Evolutionary conservation across 2,888 invertebrate species (phyloP).

Genomic region (Amorpha juglandis): DNA sequence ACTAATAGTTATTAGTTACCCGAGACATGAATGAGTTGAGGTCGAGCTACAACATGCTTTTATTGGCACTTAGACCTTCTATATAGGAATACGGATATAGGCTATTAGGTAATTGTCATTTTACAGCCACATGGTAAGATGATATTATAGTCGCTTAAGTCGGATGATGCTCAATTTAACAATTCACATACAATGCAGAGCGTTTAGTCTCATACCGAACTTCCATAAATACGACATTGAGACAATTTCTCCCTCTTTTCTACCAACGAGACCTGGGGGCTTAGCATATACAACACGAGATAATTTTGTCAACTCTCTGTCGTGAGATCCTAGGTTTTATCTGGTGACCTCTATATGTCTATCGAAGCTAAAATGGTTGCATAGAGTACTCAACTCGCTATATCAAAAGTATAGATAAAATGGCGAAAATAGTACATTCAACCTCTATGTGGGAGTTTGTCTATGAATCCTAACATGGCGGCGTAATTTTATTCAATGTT

Average conservation of each 20-base stretch:
- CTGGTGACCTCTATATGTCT: too few relatives aligned
- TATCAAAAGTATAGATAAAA: neutral
- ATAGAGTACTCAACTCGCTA: too few relatives aligned
- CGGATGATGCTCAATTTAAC: slow-evolving; percentile 49
- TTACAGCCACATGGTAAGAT: slow-evolving; percentile 31
- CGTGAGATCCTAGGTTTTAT: too few relatives aligned
- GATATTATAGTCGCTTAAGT: slow-evolving; percentile 28
- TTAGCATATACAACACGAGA: too few relatives aligned
- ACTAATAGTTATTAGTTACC: too few relatives aligned
- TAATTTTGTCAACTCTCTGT: too few relatives aligned
- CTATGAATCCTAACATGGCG: too few relatives aligned
- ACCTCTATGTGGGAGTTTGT: too few relatives aligned
- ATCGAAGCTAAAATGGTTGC: too few relatives aligned
- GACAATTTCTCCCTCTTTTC: slow-evolving; percentile 4
- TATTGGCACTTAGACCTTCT: slow-evolving; percentile 6
- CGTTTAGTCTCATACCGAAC: neutral
- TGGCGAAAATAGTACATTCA: too few relatives aligned
- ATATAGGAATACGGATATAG: slow-evolving; percentile 34
- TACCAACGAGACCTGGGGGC: neutral
- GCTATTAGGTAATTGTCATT: slow-evolving; percentile 47
- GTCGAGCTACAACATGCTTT: neutral
- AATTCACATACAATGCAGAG: slow-evolving; percentile 45
- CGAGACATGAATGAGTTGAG: neutral
- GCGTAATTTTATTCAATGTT: too few relatives aligned
- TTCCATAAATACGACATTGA: neutral